Base-by-base conservation (phyloP, 1,140 invertebrate genomes). In the Drosophila ambigua region DNA sequence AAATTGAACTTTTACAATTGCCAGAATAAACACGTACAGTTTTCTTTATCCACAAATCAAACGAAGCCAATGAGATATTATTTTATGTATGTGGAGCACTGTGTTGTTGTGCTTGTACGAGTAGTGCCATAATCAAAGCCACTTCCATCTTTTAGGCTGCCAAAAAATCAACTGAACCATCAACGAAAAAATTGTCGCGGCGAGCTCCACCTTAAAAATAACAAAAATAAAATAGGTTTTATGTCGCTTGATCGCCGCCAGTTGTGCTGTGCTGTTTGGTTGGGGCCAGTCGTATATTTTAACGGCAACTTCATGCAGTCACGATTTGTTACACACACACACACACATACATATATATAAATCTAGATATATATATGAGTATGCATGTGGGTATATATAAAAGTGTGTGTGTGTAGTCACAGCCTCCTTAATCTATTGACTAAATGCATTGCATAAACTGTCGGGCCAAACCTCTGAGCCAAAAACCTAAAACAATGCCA, bases 281-380 rank as follows among this genome's bases (percentile, higher is more conserved):
- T n/a, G 31, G 51, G 69, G 58, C 13, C 49, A 75, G 74, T 68
- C 68, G 53, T 71, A 71, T 64, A 82, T 83, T 87, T 88, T 82
- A 85, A 85, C 82, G 74, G 83, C 83, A 87, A 78, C 83, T 85
- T 83, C 83, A 87, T 87, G 83, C 67, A 79, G 83, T 87, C 83
- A 87, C 83, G 83, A 87, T 87, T 87, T 83, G 57, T 53, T 63
- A 66, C 81, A 84, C 72, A 68, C 63, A 68, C 51, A 46, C n/a
- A 46, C 28, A 64, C 54, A 65, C 44, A 77, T 71, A 79, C 46
- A 75, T 57, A 73, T 26, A 31, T 24, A 65, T 51, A 77, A n/a
- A 51, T 54, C 55, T 71, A 79, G 55, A 75, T 75, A 50, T 51
- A 26, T 68, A 39, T 50, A 46, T n/a, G n/a, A 50, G 43, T 20